Evolutionary conservation across 2,888 invertebrate genomes (phyloP).

Genomic region (Megamerina dolium): DNA sequence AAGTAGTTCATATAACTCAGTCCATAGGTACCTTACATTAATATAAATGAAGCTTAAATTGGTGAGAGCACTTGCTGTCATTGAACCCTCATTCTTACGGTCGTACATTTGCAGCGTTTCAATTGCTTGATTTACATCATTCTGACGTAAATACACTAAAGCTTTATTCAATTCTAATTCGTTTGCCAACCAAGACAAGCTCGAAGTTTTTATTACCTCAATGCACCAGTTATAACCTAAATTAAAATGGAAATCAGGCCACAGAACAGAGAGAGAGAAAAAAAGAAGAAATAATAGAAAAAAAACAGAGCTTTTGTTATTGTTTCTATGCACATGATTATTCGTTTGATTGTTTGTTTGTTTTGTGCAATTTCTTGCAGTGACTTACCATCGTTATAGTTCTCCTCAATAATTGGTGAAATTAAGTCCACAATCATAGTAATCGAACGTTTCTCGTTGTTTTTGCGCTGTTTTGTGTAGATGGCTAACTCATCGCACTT

Average conservation of each 20-base stretch:
- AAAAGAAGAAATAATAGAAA: too few species aligned
- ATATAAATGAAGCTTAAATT: slow-evolving; percentile 75
- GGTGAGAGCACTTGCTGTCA: slow-evolving; percentile 76
- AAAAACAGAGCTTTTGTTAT: too few species aligned
- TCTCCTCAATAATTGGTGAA: slow-evolving; percentile 72
- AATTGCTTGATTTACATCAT: slow-evolving; percentile 72
- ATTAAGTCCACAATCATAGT: slow-evolving; percentile 84
- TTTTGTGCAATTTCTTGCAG: too few species aligned
- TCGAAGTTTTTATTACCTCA: slow-evolving; percentile 86
- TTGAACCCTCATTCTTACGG: slow-evolving; percentile 70
- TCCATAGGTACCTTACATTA: slow-evolving; percentile 36
- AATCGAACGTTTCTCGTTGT: slow-evolving; percentile 74
- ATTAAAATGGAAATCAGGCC: slow-evolving; percentile 5
- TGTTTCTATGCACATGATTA: too few species aligned
- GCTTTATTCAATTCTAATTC: slow-evolving; percentile 90
- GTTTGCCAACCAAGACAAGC: slow-evolving; percentile 72
- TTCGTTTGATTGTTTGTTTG: too few species aligned
- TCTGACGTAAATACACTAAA: slow-evolving; percentile 74
- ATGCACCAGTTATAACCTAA: slow-evolving; percentile 76
- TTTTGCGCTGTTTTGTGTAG: slow-evolving; percentile 64
- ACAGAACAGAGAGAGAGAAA: too few species aligned
- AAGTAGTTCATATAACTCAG: too few species aligned
- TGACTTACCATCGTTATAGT: slow-evolving; percentile 56
- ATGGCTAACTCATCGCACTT: slow-evolving; percentile 70
- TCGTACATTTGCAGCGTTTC: slow-evolving; percentile 81